phyloP scores from a whole-genome alignment of 2,797 vertebrate genomes.

The Typhlichthys eigenmanni region DNA sequence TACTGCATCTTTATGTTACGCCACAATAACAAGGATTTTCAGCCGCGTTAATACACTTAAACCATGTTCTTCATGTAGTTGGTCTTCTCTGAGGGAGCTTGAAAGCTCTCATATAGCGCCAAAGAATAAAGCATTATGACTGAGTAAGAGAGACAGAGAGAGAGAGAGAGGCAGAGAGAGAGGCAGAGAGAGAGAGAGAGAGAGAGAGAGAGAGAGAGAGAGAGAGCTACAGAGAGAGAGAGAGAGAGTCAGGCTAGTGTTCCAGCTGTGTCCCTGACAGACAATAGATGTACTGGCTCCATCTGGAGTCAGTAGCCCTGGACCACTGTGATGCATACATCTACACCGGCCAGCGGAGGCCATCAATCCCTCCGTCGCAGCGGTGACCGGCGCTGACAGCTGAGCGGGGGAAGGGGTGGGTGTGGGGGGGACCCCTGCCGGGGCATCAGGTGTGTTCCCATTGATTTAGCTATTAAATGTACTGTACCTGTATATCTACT shows the following conservation, averaged over 20 bases:
- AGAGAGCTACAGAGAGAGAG: neutral
- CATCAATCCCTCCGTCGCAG: conserved; percentile 89
- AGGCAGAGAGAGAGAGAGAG: too few species aligned
- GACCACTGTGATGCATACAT: conserved; percentile 97
- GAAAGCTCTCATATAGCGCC: too few species aligned
- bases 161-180: too few species aligned
- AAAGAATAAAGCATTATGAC: too few species aligned
- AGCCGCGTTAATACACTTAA: too few species aligned
- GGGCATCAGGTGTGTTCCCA: neutral
- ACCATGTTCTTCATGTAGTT: too few species aligned
- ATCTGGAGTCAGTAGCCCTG: conserved; percentile 93
- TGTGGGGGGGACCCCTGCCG: conserved; percentile 9
- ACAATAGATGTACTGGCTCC: conserved; percentile 94
- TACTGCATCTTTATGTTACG: too few species aligned
- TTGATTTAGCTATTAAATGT: conserved; percentile 3
- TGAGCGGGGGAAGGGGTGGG: conserved; percentile 79
- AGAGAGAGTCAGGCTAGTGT: conserved; percentile 28
- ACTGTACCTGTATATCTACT: neutral
- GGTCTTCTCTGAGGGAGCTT: too few species aligned
- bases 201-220: too few species aligned
- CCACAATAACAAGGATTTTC: too few species aligned
- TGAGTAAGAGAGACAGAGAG: too few species aligned
- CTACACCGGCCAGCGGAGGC: conserved; percentile 91
- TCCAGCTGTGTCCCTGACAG: conserved; percentile 94
- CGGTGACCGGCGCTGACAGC: conserved; percentile 84